These are phyloP conservation scores for Malurus alboscapulatus DNA, from an alignment of 2,113 vertebrate species.

Conservation along the genomic window DNA sequence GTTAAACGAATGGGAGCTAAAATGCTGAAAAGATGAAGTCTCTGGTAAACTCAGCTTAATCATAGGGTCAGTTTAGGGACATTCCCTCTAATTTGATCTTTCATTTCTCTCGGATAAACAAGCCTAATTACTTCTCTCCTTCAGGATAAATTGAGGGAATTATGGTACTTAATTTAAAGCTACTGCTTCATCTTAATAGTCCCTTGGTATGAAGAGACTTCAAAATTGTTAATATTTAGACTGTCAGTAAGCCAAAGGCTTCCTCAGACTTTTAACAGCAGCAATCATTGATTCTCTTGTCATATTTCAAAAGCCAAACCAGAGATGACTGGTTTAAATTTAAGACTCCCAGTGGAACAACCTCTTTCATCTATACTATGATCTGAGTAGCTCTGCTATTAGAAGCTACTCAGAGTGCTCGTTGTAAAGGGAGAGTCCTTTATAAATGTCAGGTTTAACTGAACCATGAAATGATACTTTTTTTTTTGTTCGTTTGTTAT, in stretches of 20 bases:
- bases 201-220: conserved; percentile 8
- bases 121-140: conserved; percentile 57
- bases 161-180: conserved; percentile 29
- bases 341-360: conserved; percentile 36
- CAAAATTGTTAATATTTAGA: conserved; percentile 10
- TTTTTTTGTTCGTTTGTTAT: not conserved
- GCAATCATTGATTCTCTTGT: conserved; percentile 12
- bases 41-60: not conserved
- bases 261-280: conserved; percentile 17
- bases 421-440: not conserved
- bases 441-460: not conserved
- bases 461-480: not conserved
- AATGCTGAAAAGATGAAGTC: not conserved
- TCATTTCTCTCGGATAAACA: conserved; percentile 46
- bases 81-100: conserved; percentile 34
- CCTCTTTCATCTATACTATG: conserved; percentile 17
- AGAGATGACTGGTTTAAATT: conserved; percentile 42
- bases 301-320: conserved; percentile 30
- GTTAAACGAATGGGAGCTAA: not conserved
- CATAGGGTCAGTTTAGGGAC: conserved; percentile 17
- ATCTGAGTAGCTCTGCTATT: conserved; percentile 29
- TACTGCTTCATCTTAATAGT: conserved; percentile 41
- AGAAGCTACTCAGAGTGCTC: conserved; percentile 17
- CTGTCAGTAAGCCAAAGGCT: not conserved
- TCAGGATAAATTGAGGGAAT: conserved; percentile 34